Evolutionary conservation across 2,113 vertebrate species (phyloP).

Genomic region (Myxocyprinus asiaticus): DNA sequence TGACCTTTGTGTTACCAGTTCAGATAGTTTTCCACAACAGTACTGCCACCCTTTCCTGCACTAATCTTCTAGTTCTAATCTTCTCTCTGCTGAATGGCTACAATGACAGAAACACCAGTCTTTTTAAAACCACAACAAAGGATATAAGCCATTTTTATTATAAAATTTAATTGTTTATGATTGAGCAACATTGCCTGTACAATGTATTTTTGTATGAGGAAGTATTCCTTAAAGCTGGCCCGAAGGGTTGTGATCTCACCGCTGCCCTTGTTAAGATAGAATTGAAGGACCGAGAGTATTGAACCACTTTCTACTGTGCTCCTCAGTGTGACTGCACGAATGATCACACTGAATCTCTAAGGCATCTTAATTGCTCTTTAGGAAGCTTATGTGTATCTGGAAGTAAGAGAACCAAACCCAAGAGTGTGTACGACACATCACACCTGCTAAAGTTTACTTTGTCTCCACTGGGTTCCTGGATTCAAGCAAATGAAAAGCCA

Average conservation of each 20-base stretch:
- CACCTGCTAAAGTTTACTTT: conserved; percentile 4
- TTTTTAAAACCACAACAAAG: no score
- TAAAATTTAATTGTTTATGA: neutral
- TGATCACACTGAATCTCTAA: neutral
- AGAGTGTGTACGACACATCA: neutral
- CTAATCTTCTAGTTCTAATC: no score
- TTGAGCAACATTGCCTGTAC: neutral
- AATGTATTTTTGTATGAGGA: neutral
- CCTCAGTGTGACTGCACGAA: neutral
- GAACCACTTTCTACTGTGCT: conserved; percentile 6
- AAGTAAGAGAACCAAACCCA: neutral
- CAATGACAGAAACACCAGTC: no score
- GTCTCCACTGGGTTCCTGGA: neutral
- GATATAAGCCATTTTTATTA: neutral
- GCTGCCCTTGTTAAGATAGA: neutral
- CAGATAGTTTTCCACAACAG: neutral
- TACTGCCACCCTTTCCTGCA: neutral
- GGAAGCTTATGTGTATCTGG: conserved; percentile 1
- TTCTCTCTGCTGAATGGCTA: neutral
- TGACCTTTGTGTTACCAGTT: neutral
- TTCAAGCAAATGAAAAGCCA: conserved; percentile 28
- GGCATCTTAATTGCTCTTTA: neutral
- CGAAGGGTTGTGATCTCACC: conserved; percentile 8
- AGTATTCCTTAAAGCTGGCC: conserved; percentile 11
- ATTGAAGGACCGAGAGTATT: neutral